Percentiles rank a stretch among this genome's conserved stretches.
These are phyloP conservation scores for Hydrolagus colliei DNA, from an alignment of 2,797 vertebrate species.

Conservation along the genomic window DNA sequence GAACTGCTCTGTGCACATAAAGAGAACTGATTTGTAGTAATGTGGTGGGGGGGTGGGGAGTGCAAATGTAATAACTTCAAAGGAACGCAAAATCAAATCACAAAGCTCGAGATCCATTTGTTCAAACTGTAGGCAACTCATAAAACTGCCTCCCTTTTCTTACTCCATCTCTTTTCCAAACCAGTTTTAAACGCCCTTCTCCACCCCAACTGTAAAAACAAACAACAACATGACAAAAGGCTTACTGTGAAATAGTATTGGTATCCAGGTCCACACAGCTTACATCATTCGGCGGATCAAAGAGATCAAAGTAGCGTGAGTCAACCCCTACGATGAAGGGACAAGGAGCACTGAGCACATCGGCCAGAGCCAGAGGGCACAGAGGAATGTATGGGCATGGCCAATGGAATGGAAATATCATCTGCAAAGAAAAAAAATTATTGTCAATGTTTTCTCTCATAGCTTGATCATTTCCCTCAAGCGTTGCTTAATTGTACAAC, in stretches of 20 bases:
- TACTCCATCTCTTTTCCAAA: not conserved
- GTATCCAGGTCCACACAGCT: conserved; percentile 97
- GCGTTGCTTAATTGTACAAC: not conserved
- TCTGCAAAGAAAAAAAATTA: conserved; percentile 57
- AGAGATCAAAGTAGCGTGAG: conserved; percentile 96
- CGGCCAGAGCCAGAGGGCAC: conserved; percentile 89
- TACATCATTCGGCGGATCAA: conserved; percentile 89
- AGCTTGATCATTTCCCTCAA: not conserved
- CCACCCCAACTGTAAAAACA: not conserved
- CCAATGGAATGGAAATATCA: conserved; percentile 99
- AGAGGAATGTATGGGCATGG: conserved; percentile 95
- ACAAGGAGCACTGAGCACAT: conserved; percentile 89
- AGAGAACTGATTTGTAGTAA: too few relatives aligned
- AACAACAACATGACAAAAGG: conserved; percentile 43
- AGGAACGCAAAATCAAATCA: too few relatives aligned
- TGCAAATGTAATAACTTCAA: too few relatives aligned
- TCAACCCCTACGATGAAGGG: conserved; percentile 97
- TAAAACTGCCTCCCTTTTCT: not conserved
- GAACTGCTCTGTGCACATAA: too few relatives aligned
- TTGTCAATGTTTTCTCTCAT: conserved; percentile 11
- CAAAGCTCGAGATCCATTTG: not conserved
- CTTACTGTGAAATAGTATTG: conserved; percentile 98
- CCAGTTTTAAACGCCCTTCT: not conserved
- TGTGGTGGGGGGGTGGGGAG: too few relatives aligned
- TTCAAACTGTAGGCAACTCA: not conserved